Base-by-base conservation (phyloP, 2,113 vertebrate species). In the Nesogale talazaci region DNA sequence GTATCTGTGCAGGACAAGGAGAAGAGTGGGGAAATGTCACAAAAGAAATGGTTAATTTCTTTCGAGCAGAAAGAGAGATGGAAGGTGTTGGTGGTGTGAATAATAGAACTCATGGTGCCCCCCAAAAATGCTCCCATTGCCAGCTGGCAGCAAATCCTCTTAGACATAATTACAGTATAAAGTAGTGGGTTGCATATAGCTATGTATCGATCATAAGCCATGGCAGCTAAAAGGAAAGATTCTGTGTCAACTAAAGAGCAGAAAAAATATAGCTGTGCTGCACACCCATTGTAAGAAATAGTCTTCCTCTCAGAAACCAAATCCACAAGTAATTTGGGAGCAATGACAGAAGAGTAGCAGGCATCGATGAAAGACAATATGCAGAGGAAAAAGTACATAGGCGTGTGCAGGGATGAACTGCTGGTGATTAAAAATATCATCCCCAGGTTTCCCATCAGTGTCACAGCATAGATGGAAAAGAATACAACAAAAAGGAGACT, bases 351-450 rank as follows among this genome's bases (percentile, higher is more conserved):
- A 56, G 95, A 96, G 29, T 94, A 96, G 29, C 95, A 96, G 4
- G 70, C 78, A 52, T 97, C 96, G 36, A 94, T 40, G 22, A 96
- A 94, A 57, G 94, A 96, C 29, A 97, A n/a, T 0, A 91, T 14
- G 11, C 89, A 86, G 52, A 97, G 92, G 59, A 97, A 97, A 86
- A 96, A 97, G 61, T 97, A 97, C 97, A 95, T 96, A 6, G 95
- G 95, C 0, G 83, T 97, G 65, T 97, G 95, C 75, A 97, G 61
- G 0, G 77, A 69, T 12, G 94, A 42, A n/a, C 88, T 90, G 38
- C 27, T 38, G 25, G 23, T 89, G 61, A 97, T 97, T 40, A 97
- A n/a, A 20, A 93, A 42, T 17, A 95, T 94, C 96, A 97, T 95
- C 6, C 95, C 95, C 27, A 97, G 63, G 25, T 97, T 97, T 42